phyloP scores from a whole-genome alignment of 2,797 vertebrate genomes.

The Falco columbarius region DNA sequence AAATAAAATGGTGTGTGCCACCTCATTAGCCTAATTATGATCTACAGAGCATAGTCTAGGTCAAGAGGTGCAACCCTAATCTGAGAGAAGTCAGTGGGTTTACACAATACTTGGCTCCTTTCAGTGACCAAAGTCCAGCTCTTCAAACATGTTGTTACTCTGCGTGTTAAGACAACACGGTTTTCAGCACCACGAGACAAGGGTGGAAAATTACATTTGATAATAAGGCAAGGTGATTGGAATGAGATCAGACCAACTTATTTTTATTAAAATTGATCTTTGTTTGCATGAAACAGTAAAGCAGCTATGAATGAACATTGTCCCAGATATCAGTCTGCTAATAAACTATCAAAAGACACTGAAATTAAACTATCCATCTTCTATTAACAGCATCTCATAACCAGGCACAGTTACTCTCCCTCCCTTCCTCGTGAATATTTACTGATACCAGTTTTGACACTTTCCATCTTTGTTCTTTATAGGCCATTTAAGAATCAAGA shows the following conservation, averaged over 20 bases:
- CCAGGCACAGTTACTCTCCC: background rate
- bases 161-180: background rate
- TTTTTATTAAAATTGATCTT: background rate
- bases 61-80: background rate
- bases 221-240: background rate
- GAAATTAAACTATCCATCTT: background rate
- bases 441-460: background rate
- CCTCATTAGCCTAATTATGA: background rate
- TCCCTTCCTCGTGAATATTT: background rate
- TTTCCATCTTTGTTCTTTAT: conserved; percentile 27
- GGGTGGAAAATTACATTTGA: background rate
- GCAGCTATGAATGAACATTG: background rate
- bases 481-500: background rate
- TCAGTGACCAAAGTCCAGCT: background rate
- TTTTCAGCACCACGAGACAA: background rate
- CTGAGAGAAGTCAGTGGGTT: background rate
- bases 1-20: background rate
- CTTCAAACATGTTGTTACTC: background rate
- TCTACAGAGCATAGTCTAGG: background rate
- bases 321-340: background rate
- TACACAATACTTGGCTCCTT: background rate
- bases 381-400: background rate
- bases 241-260: background rate
- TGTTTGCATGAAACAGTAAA: background rate
- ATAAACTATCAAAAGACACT: background rate